Evolutionary conservation across 2,797 vertebrate genomes (phyloP), one percentile per base, ranked within the genome.

Genomic region (Yasuhikotakia modesta): DNA sequence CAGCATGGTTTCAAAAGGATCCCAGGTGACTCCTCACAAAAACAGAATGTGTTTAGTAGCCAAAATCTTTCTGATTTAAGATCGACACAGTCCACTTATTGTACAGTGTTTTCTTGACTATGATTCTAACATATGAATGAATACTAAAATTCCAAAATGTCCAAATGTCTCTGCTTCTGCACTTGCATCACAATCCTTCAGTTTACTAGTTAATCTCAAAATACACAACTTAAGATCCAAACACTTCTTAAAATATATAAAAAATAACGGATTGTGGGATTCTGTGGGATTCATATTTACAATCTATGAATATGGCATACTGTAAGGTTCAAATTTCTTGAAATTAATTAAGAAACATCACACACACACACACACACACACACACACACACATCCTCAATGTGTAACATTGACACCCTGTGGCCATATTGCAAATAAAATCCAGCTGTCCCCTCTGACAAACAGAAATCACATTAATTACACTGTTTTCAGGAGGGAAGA

Each of bases 341-440:
- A 61, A 50, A 39, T 24, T 22, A 10, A 16, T 63, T 75, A 65
- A 4, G 57, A 63, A 64, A 63, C 66, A 21, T n/a, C 12, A 75
- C 48, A 66, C 13, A 11, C 19, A 39, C 32, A 35, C 35, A 43
- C 39, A 10, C 12, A 27, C 27, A 21, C 12, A 75, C 48, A 66
- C 13, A 11, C 19, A 39, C 32, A 35, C 35, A 43, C 39, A 10
- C 12, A 19, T 57, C 12, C 61, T 60, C 39, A 53, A 53, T 5
- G 16, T 27, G 48, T 77, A 73, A 71, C 70, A 61, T 70, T 65
- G 58, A 83, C 73, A 85, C 79, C 60, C 73, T 74, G 76, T 68
- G 70, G 84, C 66, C 70, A 71, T 70, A 57, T 61, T 46, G 57
- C 61, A 71, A 65, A 39, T 78, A 55, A 7, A 69, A 68, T 78